A percentile compares a stretch with the other conserved stretches of the same genome.
These are phyloP conservation scores for Agrochola litura DNA, from an alignment of 2,888 invertebrate species.

Conservation along the genomic window DNA sequence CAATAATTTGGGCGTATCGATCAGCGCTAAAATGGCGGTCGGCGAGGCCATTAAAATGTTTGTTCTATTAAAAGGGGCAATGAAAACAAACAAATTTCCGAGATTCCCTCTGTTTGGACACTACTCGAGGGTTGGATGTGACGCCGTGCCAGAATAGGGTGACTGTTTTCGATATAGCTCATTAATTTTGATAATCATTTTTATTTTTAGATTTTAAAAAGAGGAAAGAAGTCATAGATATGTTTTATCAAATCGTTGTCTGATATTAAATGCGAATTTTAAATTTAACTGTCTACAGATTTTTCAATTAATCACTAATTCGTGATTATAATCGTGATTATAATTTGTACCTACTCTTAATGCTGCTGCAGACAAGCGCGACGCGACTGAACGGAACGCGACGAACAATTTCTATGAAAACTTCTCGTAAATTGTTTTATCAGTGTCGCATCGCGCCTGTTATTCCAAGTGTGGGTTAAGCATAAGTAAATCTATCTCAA, in stretches of 20 bases:
- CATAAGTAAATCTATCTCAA: not conserved
- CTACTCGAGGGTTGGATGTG: conserved; percentile 71
- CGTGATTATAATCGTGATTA: not conserved
- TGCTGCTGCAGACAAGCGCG: too few relatives aligned
- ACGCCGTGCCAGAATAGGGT: conserved; percentile 44
- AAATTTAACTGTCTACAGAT: too few relatives aligned
- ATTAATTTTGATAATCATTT: conserved; percentile 29
- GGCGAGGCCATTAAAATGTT: conserved; percentile 82
- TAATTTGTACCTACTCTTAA: not conserved
- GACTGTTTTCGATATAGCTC: conserved; percentile 41
- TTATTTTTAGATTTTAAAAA: not conserved
- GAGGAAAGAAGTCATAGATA: not conserved
- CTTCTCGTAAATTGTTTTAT: too few relatives aligned
- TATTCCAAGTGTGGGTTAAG: not conserved
- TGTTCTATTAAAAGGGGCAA: conserved; percentile 86
- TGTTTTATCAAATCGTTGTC: not conserved
- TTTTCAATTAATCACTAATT: not conserved
- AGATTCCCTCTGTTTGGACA: conserved; percentile 78
- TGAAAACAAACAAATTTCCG: conserved; percentile 79
- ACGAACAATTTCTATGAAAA: too few relatives aligned
- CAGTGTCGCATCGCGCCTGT: too few relatives aligned
- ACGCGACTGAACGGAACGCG: too few relatives aligned
- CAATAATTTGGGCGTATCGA: conserved; percentile 65
- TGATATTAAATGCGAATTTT: too few relatives aligned
- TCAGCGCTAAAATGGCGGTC: conserved; percentile 64